Evolutionary conservation across 2,888 invertebrate genomes (phyloP), one percentile per base, ranked within the genome.

Genomic region (Dermolepida albohirtum): DNA sequence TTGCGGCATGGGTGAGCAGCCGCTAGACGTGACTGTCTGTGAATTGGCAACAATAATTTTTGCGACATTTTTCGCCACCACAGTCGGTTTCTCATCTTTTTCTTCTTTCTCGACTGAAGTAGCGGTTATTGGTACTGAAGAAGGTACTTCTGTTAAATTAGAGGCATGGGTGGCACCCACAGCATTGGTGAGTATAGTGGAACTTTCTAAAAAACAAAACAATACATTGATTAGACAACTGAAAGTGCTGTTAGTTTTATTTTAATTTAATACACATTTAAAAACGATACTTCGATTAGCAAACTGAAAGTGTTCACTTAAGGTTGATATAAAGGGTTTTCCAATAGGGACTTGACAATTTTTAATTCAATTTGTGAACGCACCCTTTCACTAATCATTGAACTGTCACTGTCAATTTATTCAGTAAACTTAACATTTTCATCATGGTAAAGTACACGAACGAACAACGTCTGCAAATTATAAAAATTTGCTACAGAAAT

Each of bases 101-200:
- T 57, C 66, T 4, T 43, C 64, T 39, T 64, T 52, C 7, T 64
- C 52, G 17, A 49, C 44, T 2, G 70, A 47, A 41, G 41, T 47
- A 11, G 66, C 49, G 51, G 71, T 34, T 27, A 69, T 47, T n/a
- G 73, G 67, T 39, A 63, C 71, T 11, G 68, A 16, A 29, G 70
- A 17, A 34, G 64, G 65, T 17, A 73, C 67, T 41, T 71, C 54
- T 66, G 68, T 47, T 73, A 71, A 29, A 68, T 64, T 64, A 17
- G 62, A 63, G 29, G 70, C 52, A 39, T 72, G 47, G 29, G 70
- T 49, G 54, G 75, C 75, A 73, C 75, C 74, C 75, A 76, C 77
- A 73, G 76, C 72, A 71, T 63, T 78, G 74, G 79, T 74, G 73
- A 80, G 79, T 76, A 78, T 78, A 64, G 77, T 74, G 50, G 74